phyloP scores from a whole-genome alignment of 2,797 vertebrate species.

The Craterocephalus amniculus region DNA sequence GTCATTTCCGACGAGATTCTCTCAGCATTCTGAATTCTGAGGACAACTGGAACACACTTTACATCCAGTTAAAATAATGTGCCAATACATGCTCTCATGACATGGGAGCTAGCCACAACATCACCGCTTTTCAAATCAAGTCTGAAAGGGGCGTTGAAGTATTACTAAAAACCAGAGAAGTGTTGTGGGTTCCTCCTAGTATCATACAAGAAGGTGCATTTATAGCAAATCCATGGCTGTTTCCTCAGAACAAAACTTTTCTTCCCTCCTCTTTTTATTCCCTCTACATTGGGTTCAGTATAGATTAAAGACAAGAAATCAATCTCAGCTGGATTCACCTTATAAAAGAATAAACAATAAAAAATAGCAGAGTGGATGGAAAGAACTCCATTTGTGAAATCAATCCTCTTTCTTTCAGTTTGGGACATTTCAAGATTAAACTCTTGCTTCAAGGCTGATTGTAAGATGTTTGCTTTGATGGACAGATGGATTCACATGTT shows the following conservation, averaged over 20 bases:
- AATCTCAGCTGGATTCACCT: constrained; percentile 32
- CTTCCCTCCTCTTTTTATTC: background rate
- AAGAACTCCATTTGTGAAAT: background rate
- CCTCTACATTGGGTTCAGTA: constrained; percentile 4
- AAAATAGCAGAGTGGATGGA: background rate
- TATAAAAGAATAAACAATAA: background rate
- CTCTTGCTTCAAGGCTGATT: background rate
- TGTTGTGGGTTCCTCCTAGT: background rate
- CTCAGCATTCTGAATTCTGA: too few relatives aligned
- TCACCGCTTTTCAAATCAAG: too few relatives aligned
- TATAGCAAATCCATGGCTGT: background rate
- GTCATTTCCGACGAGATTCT: too few relatives aligned
- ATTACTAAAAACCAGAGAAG: too few relatives aligned
- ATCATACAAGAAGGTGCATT: background rate
- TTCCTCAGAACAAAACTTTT: background rate
- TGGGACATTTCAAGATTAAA: background rate
- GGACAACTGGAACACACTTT: too few relatives aligned
- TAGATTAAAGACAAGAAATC: constrained; percentile 23
- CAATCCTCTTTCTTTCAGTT: background rate
- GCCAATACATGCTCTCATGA: too few relatives aligned
- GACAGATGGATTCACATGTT: constrained; percentile 12
- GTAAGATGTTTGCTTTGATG: background rate
- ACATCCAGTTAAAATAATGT: too few relatives aligned
- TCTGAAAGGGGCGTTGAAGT: too few relatives aligned
- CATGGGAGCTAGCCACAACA: too few relatives aligned